phyloP scores from a whole-genome alignment of 2,113 vertebrate species.

The Aptenodytes forsteri region DNA sequence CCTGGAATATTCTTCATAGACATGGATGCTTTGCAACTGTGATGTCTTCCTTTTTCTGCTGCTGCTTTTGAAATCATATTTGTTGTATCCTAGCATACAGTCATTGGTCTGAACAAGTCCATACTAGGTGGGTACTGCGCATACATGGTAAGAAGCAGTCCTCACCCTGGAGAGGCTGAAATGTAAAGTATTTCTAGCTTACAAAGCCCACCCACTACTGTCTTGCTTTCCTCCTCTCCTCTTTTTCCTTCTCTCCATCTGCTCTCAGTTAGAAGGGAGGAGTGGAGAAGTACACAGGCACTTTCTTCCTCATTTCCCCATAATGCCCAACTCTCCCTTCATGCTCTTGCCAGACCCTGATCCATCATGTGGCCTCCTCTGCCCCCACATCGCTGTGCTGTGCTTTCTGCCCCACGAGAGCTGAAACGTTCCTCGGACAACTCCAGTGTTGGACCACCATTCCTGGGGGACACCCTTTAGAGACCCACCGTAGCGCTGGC shows the following conservation, averaged over 20 bases:
- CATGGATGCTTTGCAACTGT: background rate
- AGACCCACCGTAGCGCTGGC: background rate
- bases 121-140: background rate
- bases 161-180: background rate
- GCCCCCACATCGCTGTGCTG: background rate
- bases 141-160: background rate
- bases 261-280: background rate
- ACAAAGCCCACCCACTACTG: background rate
- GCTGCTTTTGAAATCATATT: background rate
- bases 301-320: background rate
- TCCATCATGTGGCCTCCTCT: background rate
- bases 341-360: background rate
- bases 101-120: background rate
- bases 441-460: rapidly evolving
- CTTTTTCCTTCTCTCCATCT: background rate
- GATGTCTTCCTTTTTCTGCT: background rate
- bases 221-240: background rate
- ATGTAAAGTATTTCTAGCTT: background rate
- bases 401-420: background rate
- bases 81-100: background rate
- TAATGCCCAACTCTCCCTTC: background rate
- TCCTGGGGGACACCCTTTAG: background rate
- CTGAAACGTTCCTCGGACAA: background rate
- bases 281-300: background rate
- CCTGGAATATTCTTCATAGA: background rate